Evolutionary conservation across 2,888 invertebrate species (phyloP).

Genomic region (Hydriomena furcata): DNA sequence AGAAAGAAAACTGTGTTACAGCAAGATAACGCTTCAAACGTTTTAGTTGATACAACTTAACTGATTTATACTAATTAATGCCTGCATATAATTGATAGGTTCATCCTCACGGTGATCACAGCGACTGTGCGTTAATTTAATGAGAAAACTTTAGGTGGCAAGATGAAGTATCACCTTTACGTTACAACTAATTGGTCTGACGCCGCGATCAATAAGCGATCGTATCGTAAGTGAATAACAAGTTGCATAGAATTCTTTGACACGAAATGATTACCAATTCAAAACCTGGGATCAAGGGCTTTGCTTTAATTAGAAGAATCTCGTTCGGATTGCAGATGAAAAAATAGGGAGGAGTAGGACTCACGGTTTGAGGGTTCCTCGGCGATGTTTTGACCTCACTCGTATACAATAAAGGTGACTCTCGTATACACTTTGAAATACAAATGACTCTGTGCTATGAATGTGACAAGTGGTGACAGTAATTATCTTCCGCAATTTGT

Average conservation of each 20-base stretch:
- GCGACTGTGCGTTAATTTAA: conserved; percentile 16
- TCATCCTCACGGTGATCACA: not conserved
- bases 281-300: conserved; percentile 61
- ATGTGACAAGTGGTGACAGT: no score
- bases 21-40: no score
- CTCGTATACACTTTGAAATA: no score
- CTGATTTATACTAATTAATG: no score
- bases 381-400: no score
- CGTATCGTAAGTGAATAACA: conserved; percentile 30
- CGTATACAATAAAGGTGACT: no score
- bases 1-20: no score
- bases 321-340: conserved; percentile 14
- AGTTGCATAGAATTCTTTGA: conserved; percentile 60
- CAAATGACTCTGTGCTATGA: no score
- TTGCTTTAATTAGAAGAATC: conserved; percentile 73
- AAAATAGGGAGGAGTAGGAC: conserved; percentile 13
- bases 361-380: not conserved
- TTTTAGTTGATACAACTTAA: no score
- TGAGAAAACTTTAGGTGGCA: conserved; percentile 26
- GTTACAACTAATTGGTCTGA: conserved; percentile 35
- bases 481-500: no score
- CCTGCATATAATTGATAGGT: not conserved
- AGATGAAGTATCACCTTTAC: conserved; percentile 21
- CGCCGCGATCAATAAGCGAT: conserved; percentile 36
- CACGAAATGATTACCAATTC: conserved; percentile 77